Base-by-base conservation (phyloP, 92 coral and sea anemone genomes). In the Palythoa caribaeorum region DNA sequence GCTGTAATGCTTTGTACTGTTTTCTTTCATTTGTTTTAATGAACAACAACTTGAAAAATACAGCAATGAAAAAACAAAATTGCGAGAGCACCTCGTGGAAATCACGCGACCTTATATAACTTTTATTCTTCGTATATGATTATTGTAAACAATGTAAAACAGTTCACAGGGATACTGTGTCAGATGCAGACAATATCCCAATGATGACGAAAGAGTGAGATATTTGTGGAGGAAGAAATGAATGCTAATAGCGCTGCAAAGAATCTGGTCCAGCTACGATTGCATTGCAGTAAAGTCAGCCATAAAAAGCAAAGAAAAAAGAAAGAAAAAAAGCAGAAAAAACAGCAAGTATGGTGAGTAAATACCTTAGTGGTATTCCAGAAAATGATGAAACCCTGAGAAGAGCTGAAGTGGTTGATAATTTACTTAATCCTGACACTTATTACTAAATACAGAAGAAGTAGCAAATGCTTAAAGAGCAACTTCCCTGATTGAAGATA, bases 401-500 rank as follows among this genome's bases (percentile, higher is more conserved):
- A 60, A 78, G 62, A 28, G 40, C 52, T 40, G 39, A 70, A 68
- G 86, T 35, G 53, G 83, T 59, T 70, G 71, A 80, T 63, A 69
- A 71, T 60, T 68, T 74, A 16, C 62, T 72, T 47, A 70, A 69
- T 40, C 73, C 79, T 75, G 79, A 75, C 79, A 19, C 62, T 75
- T 75, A 62, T 75, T 75, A 17, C 79, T 75, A 59, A 75, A 75
- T 48, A 75, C 87, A 70, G 76, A 88, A 88, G 73, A 71, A 44
- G 51, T 9, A 88, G 54, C 91, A 83, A 70, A 89, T 83, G 80
- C 44, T 81, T 57, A 88, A 88, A 88, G 62, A 81, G 91, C 91
- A 21, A 81, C 70, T 47, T 39, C 78, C 52, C 70, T 88, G 66
- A 39, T 80, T 80, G 83, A 81, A 53, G 79, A 75, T 60, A 88